Base-by-base conservation (phyloP, 2,797 vertebrate species). In the Acanthurus leucopareius region DNA sequence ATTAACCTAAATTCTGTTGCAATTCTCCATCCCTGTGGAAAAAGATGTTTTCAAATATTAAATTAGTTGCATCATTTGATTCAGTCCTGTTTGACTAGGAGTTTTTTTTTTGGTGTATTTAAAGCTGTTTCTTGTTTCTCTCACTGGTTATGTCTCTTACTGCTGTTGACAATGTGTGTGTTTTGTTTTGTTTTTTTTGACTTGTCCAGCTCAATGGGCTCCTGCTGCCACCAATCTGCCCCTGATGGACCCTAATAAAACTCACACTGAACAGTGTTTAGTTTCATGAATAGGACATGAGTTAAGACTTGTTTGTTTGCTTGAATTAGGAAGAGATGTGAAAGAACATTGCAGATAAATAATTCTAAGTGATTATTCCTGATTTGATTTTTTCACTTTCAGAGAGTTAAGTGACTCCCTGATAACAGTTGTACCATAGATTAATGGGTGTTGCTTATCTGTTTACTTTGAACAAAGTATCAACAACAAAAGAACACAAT, bases 191-290 rank as follows among this genome's bases (percentile, higher is more conserved):
- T 25, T 25, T 25, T 25, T 25, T 80, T 69, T 5, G n/a, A 17
- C 47, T 32, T 49, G 3, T 0, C 8, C 17, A 38, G 13, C 49
- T 72, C 58, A 52, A 2, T 17, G 17, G 20, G 38, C 22, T 62
- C 17, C 10, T 72, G 35, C 9, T 62, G 44, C 19, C 72, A 13
- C 17, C 57, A 48, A n/a, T 35, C 16, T n/a, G 25, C 6, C 8
- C 45, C 63, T 14, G 28, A n/a, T 78, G 45, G 13, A 49, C 49
- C 62, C 69, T 42, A 69, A 56, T 65, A 45, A 77, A 75, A 40
- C 22, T 15, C 63, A 44, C 25, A 75, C 8, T 35, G 16, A 58
- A 15, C 1, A 9, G 13, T 42, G 40, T 17, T 56, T 11, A 15
- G 10, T 45, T 68, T 49, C 8, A 60, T 49, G 40, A 45, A 45